Conservation (phyloP, 2,113 vertebrate genomes). For the Polyodon spathula region DNA sequence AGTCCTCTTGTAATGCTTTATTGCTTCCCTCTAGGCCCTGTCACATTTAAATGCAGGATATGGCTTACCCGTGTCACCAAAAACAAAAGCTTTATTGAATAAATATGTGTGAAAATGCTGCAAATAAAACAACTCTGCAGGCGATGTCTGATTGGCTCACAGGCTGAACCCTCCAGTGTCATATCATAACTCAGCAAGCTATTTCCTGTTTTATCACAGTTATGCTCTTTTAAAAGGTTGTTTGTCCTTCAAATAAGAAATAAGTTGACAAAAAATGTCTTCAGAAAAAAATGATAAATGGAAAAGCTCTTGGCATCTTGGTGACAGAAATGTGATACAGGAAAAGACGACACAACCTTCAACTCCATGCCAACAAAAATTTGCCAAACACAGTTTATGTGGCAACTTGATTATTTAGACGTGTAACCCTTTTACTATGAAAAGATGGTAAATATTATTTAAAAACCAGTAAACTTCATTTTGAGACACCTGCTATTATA, state of each 20-base stretch:
- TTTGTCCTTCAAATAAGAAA: conserved; percentile 35
- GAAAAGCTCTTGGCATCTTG: conserved; percentile 24
- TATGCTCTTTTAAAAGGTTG: conserved; percentile 29
- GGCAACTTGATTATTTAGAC: conserved; percentile 28
- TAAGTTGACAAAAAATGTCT: conserved; percentile 30
- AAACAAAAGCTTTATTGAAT: conserved; percentile 63
- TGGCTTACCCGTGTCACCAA: conserved; percentile 37
- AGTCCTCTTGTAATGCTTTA: conserved; percentile 48
- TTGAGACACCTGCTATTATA: no score
- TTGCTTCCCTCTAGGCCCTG: conserved; percentile 45
- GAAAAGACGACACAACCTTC: conserved; percentile 29
- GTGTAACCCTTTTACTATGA: no score
- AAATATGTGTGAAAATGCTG: conserved; percentile 61
- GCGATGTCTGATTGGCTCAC: conserved; percentile 43
- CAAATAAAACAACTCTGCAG: conserved; percentile 51
- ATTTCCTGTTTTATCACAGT: conserved; percentile 46
- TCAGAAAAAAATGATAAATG: conserved; percentile 29
- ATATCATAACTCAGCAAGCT: conserved; percentile 34
- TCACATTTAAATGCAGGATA: conserved; percentile 54
- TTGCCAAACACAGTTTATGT: conserved; percentile 36
- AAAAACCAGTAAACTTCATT: no score
- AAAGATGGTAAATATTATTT: no score
- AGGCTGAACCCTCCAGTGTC: conserved; percentile 36
- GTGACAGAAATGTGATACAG: conserved; percentile 32
- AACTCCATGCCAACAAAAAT: conserved; percentile 30